These are phyloP conservation scores for Phallusia fumigata DNA, from an alignment of 23 tunicate genomes.

Conservation along the genomic window DNA sequence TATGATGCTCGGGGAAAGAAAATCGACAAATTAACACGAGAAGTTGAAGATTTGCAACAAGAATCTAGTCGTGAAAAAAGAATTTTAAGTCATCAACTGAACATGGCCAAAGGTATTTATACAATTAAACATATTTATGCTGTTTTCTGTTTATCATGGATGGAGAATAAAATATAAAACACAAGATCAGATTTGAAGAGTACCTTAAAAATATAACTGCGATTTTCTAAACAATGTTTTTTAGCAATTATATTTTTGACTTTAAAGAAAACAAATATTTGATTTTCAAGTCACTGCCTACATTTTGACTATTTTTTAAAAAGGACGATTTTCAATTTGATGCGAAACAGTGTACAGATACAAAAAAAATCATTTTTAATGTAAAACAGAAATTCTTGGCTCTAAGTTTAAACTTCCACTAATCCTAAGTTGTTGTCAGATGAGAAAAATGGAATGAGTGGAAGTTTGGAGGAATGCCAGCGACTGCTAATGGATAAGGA, in stretches of 20 bases:
- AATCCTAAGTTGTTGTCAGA: constrained; percentile 31
- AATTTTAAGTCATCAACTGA: constrained; percentile 78
- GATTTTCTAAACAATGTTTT: too few relatives aligned
- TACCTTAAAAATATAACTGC: too few relatives aligned
- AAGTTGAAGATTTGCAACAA: constrained; percentile 51
- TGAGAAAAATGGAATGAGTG: constrained; percentile 61
- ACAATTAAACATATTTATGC: too few relatives aligned
- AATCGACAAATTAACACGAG: constrained; percentile 64
- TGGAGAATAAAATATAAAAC: too few relatives aligned
- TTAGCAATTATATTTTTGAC: too few relatives aligned
- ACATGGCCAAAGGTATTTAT: constrained; percentile 80
- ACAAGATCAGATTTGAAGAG: too few relatives aligned
- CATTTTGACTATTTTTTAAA: too few relatives aligned
- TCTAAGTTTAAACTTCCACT: background rate
- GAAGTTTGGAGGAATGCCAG: constrained; percentile 78
- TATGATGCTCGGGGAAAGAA: constrained; percentile 87
- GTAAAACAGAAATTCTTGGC: background rate
- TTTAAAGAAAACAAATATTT: too few relatives aligned
- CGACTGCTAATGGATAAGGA: constrained; percentile 55
- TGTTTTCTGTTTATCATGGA: too few relatives aligned
- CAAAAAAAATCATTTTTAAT: background rate
- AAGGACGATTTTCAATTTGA: too few relatives aligned
- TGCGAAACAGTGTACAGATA: too few relatives aligned
- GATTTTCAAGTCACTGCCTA: too few relatives aligned
- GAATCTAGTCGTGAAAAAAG: constrained; percentile 70